Conservation (phyloP, 1,140 invertebrate species). For the Brachionus plicatilis region DNA sequence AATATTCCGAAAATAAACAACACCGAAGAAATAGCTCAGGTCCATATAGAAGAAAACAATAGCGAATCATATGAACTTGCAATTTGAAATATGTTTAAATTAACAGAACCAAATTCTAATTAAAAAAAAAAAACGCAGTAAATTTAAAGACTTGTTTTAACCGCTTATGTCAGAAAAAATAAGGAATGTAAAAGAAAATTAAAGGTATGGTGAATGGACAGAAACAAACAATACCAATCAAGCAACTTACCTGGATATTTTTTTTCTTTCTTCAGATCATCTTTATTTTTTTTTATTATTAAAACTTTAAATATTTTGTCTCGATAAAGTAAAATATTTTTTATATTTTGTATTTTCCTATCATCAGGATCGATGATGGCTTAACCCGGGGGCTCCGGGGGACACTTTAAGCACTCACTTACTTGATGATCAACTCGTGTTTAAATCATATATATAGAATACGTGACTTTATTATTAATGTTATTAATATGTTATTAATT, state of each 20-base stretch:
- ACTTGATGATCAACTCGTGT: no score
- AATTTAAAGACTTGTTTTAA: background rate
- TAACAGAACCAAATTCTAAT: background rate
- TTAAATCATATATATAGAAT: no score
- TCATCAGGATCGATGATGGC: background rate
- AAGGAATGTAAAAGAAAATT: background rate
- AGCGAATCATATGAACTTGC: background rate
- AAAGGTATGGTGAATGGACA: background rate
- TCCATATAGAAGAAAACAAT: background rate
- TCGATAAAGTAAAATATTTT: background rate
- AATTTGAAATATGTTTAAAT: background rate
- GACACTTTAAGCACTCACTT: constrained; percentile 1
- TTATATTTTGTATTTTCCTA: background rate
- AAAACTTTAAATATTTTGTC: background rate
- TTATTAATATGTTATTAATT: no score
- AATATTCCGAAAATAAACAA: background rate
- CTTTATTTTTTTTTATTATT: background rate
- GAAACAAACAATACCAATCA: background rate
- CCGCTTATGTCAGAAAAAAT: background rate
- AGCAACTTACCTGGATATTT: background rate
- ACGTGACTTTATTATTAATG: no score
- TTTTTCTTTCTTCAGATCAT: background rate
- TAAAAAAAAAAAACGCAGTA: background rate
- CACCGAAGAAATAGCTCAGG: background rate
- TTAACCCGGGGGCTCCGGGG: background rate